Percentiles rank a stretch among this genome's conserved stretches.
Evolutionary conservation across 1,140 invertebrate genomes (phyloP).

Genomic region (Eriocheir sinensis): DNA sequence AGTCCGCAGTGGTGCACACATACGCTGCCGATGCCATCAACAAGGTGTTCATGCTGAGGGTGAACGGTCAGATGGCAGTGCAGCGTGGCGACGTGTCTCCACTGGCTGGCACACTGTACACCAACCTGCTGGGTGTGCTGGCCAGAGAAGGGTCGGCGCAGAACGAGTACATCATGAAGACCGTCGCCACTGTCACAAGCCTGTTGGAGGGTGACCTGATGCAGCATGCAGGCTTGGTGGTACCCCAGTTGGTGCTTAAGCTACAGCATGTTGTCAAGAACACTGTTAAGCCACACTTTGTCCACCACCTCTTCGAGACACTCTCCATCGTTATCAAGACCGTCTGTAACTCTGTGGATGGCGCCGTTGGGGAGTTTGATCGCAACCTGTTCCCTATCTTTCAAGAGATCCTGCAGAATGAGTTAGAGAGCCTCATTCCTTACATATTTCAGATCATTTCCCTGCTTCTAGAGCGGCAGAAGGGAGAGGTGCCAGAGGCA

Average conservation of each 20-base stretch:
- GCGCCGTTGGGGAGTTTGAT: slow-evolving; percentile 94
- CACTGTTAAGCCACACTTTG: slow-evolving; percentile 97
- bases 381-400: slow-evolving; percentile 95
- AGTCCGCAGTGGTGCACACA: slow-evolving; percentile 93
- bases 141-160: slow-evolving; percentile 89
- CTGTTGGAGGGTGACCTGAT: slow-evolving; percentile 91
- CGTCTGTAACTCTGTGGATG: slow-evolving; percentile 90
- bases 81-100: slow-evolving; percentile 84
- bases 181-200: slow-evolving; percentile 94
- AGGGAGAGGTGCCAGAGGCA: slow-evolving; percentile 86
- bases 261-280: slow-evolving; percentile 94
- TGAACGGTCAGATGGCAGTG: slow-evolving; percentile 85
- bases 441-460: slow-evolving; percentile 91
- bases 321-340: slow-evolving; percentile 94
- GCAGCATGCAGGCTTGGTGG: slow-evolving; percentile 89
- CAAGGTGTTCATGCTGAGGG: slow-evolving; percentile 88
- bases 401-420: slow-evolving; percentile 95
- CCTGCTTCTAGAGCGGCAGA: slow-evolving; percentile 92
- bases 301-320: slow-evolving; percentile 98
- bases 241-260: slow-evolving; percentile 93
- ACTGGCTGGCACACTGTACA: slow-evolving; percentile 87
- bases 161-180: slow-evolving; percentile 99
- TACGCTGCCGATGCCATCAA: slow-evolving; percentile 96
- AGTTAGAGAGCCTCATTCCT: slow-evolving; percentile 87
- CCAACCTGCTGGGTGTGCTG: slow-evolving; percentile 89